Evolutionary conservation across 2,113 vertebrate genomes (phyloP), one percentile per base, ranked within the genome.

Genomic region (Excalfactoria chinensis): DNA sequence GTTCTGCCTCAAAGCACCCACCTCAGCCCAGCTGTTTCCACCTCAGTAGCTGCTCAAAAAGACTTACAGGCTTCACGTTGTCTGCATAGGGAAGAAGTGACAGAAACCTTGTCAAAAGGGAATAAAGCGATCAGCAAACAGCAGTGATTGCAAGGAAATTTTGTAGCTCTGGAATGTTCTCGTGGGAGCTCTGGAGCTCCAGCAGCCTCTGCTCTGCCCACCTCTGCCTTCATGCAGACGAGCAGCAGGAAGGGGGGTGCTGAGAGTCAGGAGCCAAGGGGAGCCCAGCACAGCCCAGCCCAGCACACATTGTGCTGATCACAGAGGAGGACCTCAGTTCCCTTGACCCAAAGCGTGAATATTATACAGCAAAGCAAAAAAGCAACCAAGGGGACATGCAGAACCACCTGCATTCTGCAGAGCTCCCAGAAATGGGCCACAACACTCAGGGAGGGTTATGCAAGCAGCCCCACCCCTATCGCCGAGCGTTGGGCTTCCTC

Each of bases 281-380:
- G 51, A 28, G 51, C 26, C 51, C 51, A 28, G 51, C 51, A 9
- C 51, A 28, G 51, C 20, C 18, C 44, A 20, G 44, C 17, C 40
- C 40, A 13, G 40, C 40, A 7, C 6, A 2, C 37, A 4, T 1
- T 21, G 1, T 1, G 16, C 5, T 79, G 71, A 64, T 1, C 11
- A 2, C 59, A 41, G n/a, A 60, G 22, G 4, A 14, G 74, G n/a
- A 44, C 26, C 35, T 35, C 56, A 17, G 6, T 30, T 70, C 55
- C 55, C 37, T 16, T 12, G 49, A 73, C 55, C 53, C 35, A 26
- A 46, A 35, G 5, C 0, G 5, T 13, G 56, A 74, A 13, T 35
- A 68, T 64, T 88, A 68, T 9, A 68, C 7, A 60, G 5, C 9
- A 28, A 26, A 70, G 37, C 25, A 4, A 46, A 53, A 70, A 40